Evolutionary conservation across 2,797 vertebrate genomes (phyloP).

Genomic region (Pipistrellus nathusii): DNA sequence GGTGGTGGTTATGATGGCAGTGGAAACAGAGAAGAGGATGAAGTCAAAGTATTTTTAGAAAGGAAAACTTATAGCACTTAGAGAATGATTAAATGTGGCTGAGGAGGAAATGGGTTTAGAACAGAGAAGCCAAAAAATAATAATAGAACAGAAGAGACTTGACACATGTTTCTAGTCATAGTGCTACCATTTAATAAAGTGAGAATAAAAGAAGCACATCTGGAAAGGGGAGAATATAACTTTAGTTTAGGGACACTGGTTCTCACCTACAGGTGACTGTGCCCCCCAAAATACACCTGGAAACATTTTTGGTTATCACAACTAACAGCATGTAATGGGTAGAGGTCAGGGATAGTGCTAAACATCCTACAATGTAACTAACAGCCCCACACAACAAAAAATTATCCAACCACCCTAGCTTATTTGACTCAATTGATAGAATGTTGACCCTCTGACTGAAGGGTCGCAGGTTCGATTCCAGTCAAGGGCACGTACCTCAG

Average conservation of each 20-base stretch:
- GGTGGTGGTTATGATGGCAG: not conserved
- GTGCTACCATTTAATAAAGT: not conserved
- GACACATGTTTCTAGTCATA: not conserved
- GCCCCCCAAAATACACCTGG: not conserved
- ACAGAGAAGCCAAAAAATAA: not conserved
- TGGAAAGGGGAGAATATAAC: not conserved
- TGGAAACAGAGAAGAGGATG: not conserved
- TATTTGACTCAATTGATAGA: too few species aligned
- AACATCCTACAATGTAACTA: not conserved
- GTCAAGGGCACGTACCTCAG: too few species aligned
- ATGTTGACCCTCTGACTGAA: too few species aligned
- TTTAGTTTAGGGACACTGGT: not conserved
- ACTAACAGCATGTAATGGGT: not conserved
- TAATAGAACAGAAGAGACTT: not conserved
- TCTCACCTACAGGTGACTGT: not conserved
- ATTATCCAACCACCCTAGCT: not conserved
- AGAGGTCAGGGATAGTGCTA: not conserved
- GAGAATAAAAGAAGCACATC: not conserved
- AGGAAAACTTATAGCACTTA: not conserved
- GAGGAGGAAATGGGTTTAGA: not conserved
- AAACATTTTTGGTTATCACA: constrained; percentile 14
- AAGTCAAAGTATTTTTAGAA: not conserved
- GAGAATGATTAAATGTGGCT: not conserved
- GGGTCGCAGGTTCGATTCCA: too few species aligned
- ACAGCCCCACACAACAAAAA: not conserved